Percentiles rank a stretch among this genome's conserved stretches.
phyloP scores from a whole-genome alignment of 2,113 vertebrate genomes.

The Mugil cephalus region DNA sequence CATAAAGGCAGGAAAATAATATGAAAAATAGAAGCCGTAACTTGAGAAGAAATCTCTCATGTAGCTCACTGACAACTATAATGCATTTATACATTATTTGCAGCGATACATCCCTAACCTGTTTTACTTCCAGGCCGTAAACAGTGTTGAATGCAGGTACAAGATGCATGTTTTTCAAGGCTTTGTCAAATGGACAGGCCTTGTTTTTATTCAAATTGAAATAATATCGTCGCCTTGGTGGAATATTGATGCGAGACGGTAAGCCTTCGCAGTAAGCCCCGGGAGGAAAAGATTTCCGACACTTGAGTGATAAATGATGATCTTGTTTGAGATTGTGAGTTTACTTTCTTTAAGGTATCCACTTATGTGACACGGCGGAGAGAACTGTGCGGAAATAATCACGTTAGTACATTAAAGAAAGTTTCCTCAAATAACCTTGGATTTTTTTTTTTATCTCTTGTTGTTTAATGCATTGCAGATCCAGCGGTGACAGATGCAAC shows the following conservation, averaged over 20 bases:
- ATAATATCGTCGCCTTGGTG: conserved; percentile 80
- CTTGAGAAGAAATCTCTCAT: conserved; percentile 83
- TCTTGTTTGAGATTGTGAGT: background rate
- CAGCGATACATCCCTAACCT: conserved; percentile 81
- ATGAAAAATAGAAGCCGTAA: conserved; percentile 70
- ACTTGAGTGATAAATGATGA: conserved; percentile 8
- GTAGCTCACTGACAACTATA: conserved; percentile 86
- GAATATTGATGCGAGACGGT: conserved; percentile 55
- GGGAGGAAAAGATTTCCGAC: conserved; percentile 70
- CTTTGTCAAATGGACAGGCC: conserved; percentile 87
- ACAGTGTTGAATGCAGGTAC: conserved; percentile 75
- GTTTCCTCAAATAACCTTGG: too few relatives aligned
- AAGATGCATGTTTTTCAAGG: conserved; percentile 88
- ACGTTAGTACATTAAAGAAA: background rate
- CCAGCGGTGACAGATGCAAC: background rate
- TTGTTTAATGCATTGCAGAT: too few relatives aligned
- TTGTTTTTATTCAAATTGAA: conserved; percentile 90
- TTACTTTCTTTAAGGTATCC: background rate
- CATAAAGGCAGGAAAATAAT: conserved; percentile 76
- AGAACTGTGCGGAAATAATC: background rate
- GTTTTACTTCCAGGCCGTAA: conserved; percentile 77
- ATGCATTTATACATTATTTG: conserved; percentile 87
- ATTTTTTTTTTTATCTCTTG: too few relatives aligned
- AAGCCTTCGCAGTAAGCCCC: conserved; percentile 16
- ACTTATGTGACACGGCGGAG: background rate